A percentile compares a stretch with the other conserved stretches of the same genome.
phyloP scores from a whole-genome alignment of 2,888 invertebrate genomes.

The Tetragnatha montana region DNA sequence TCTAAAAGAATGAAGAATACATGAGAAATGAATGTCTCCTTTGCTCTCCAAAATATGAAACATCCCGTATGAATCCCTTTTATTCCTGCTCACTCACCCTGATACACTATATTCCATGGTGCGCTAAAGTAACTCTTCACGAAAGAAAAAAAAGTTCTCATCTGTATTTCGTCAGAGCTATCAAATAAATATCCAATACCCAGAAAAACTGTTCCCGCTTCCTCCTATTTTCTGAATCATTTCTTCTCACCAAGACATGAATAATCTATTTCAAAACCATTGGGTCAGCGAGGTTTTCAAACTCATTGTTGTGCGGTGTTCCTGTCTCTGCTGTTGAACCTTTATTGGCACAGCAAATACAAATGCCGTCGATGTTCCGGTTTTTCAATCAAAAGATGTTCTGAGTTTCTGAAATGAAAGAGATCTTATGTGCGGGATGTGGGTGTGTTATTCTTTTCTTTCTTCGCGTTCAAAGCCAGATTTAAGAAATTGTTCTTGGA shows the following conservation, averaged over 20 bases:
- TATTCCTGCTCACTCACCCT: neutral
- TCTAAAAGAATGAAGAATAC: no score
- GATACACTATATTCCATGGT: neutral
- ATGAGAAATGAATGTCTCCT: no score
- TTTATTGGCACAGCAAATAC: neutral
- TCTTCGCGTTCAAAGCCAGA: conserved; percentile 4
- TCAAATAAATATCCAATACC: neutral
- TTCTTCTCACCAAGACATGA: neutral
- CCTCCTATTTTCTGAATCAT: neutral
- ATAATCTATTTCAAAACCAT: neutral
- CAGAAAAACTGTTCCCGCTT: neutral
- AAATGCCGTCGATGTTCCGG: neutral
- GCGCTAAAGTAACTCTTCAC: neutral
- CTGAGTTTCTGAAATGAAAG: neutral
- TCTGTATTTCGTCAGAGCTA: neutral
- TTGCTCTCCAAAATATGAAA: no score
- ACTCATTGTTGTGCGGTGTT: neutral
- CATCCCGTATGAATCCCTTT: no score
- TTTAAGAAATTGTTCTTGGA: conserved; percentile 32
- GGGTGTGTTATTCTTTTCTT: neutral
- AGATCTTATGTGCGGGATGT: neutral
- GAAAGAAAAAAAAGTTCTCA: neutral
- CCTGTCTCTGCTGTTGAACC: neutral
- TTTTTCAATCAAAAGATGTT: neutral
- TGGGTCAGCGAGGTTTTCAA: neutral